Percentiles rank a stretch among this genome's conserved stretches.
Conservation (phyloP, 2,888 invertebrate species). For the Serripes groenlandicus region DNA sequence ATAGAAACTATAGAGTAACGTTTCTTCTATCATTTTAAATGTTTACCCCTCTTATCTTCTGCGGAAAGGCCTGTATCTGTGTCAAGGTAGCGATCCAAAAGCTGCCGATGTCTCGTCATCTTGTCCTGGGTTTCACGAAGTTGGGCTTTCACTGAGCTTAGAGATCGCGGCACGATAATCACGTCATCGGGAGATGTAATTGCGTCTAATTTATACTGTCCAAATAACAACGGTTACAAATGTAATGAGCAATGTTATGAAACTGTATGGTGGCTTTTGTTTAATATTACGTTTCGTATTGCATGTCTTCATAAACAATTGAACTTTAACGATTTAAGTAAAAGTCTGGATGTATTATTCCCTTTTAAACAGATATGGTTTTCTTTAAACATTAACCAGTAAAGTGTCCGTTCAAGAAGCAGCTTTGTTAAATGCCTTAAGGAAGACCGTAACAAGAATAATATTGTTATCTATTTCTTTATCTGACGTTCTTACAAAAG, state of each 20-base stretch:
- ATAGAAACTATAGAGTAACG: background rate
- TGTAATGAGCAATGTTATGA: background rate
- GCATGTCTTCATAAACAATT: no score
- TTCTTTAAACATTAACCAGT: no score
- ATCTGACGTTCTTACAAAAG: no score
- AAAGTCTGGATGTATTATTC: no score
- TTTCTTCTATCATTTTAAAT: conserved; percentile 9
- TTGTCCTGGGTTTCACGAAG: conserved; percentile 78
- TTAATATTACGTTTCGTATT: no score
- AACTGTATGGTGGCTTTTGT: no score
- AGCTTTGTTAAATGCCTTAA: no score
- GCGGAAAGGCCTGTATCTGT: conserved; percentile 64
- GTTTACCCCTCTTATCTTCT: conserved; percentile 70
- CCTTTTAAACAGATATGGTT: no score
- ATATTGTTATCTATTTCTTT: no score
- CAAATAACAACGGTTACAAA: conserved; percentile 19
- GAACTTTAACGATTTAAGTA: no score
- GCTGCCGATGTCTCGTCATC: conserved; percentile 79
- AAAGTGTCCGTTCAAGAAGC: no score
- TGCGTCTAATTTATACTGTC: conserved; percentile 80
- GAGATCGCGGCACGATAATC: conserved; percentile 74
- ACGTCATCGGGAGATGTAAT: conserved; percentile 75
- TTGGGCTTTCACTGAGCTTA: conserved; percentile 73
- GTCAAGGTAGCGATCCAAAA: conserved; percentile 81
- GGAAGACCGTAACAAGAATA: no score